Evolutionary conservation across 2,888 invertebrate species (phyloP), one percentile per base, ranked within the genome.

Genomic region (Tanypteryx hageni): DNA sequence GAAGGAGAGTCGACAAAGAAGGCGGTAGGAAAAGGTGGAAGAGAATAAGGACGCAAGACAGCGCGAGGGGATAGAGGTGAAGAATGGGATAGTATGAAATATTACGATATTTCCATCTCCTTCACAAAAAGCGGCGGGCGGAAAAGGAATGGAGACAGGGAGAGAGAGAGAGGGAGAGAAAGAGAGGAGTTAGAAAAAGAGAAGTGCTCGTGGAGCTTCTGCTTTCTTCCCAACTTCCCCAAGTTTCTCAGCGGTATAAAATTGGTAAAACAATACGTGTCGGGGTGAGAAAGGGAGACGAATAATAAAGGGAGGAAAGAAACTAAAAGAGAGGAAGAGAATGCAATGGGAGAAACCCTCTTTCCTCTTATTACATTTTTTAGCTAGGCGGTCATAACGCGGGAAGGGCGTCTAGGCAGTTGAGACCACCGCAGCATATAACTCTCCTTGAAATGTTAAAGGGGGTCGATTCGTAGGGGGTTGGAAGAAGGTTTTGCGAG

Each of bases 391-490:
- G 27, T 76, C 76, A 76, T 27, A 76, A 76, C 11, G 76, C 76
- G 76, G 5, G 76, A 76, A 76, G 27, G 22, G 76, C 22, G 22
- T 76, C 76, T 76, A 76, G 76, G 76, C 76, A 22, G 68, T 68
- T 68, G 68, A n/a, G 76, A 76, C 76, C 76, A 13, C 76, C 22
- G 76, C 76, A 76, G 76, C 76, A 27, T 76, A 76, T 76, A 76
- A 27, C 76, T 76, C 76, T 76, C 76, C 27, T 27, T 13, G 27
- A 27, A 76, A 18, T 22, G 27, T 27, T 76, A 27, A 27, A 76
- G 76, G 76, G 11, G 76, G 76, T 76, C 76, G 22, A 27, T 22
- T 76, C 76, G 76, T 14, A 76, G 76, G 76, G 76, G 76, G 76
- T 76, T 27, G 22, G 22, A 27, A 76, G 76, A 76, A 76, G 76